Base-by-base conservation (phyloP, 2,113 vertebrate genomes). In the Cygnus buccinator region DNA sequence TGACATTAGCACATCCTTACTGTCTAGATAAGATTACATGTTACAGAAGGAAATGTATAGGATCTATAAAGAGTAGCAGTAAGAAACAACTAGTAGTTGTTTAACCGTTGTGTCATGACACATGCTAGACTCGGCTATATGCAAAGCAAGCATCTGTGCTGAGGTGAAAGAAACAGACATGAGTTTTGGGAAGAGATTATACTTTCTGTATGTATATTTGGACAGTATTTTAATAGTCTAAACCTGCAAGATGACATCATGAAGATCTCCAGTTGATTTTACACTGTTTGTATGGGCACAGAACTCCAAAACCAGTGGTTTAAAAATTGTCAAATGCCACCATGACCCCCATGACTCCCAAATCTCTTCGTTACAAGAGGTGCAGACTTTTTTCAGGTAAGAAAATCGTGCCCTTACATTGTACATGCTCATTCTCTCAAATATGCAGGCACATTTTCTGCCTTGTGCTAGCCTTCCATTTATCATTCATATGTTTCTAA, bases 211-310 rank as follows among this genome's bases (percentile, higher is more conserved):
- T 33, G 13, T 77, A 37, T 65, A 37, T 74, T 89, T 72, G 67
- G 39, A 48, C 7, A 58, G 43, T 26, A 58, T 46, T 91, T 85
- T 81, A 72, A 50, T 58, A 58, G 33, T 61, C 23, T 73, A 58
- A 44, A 73, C 58, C 46, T 90, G 23, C 43, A 76, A 76, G 43
- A 41, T 65, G 29, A 35, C 5, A 3, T 50, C 37, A 28, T 67
- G 37, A 91, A 75, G 68, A 72, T 73, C 19, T 10, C 6, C 11
- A 39, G 16, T 10, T 80, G 29, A 43, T 61, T 93, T 90, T 67
- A 66, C 3, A 7, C 14, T 31, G 18, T 46, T 74, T 0, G 0
- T 55, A 41, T 4, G 4, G 23, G 66, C 33, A 61, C 46, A 61
- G 57, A 86, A 58, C 22, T 59, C 48, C 39, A 22, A 67, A 77